A percentile compares a stretch with the other conserved stretches of the same genome.
phyloP scores from a whole-genome alignment of 1,140 invertebrate genomes.

The Eriosoma lanigerum region DNA sequence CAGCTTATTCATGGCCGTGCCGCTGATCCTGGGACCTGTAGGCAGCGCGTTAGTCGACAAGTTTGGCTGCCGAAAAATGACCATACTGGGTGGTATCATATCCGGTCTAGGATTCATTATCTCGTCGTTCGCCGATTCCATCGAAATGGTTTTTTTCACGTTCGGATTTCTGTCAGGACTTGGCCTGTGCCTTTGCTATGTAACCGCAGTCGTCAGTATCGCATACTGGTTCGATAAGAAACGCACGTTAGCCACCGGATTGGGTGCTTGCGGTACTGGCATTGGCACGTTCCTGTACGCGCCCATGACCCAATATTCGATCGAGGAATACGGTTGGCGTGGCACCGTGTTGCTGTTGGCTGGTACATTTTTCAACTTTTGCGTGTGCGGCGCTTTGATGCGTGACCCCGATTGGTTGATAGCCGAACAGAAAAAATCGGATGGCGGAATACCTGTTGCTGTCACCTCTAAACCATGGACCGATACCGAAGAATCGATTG shows the following conservation, averaged over 20 bases:
- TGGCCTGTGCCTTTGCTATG: constrained; percentile 83
- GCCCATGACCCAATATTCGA: constrained; percentile 75
- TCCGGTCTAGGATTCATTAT: constrained; percentile 79
- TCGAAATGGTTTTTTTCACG: constrained; percentile 78
- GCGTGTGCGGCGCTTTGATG: constrained; percentile 84
- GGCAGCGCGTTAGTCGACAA: constrained; percentile 85
- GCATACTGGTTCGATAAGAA: constrained; percentile 94
- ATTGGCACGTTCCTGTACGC: constrained; percentile 88
- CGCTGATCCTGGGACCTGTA: constrained; percentile 80
- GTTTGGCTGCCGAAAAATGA: constrained; percentile 69
- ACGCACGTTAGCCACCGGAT: constrained; percentile 87
- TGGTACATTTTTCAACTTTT: constrained; percentile 82
- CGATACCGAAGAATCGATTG: constrained; percentile 42
- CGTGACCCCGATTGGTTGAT: constrained; percentile 76
- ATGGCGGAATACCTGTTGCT: constrained; percentile 53
- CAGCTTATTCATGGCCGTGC: constrained; percentile 84
- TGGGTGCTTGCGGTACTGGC: constrained; percentile 87
- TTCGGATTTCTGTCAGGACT: constrained; percentile 85
- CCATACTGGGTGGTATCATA: constrained; percentile 66
- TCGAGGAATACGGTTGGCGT: constrained; percentile 82
- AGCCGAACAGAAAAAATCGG: constrained; percentile 64
- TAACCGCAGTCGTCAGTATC: constrained; percentile 89
- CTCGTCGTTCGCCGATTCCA: constrained; percentile 74
- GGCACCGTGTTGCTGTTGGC: constrained; percentile 79
- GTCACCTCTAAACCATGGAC: constrained; percentile 16